phyloP scores from a whole-genome alignment of 2,888 invertebrate species.

The Drosophila siamana region DNA sequence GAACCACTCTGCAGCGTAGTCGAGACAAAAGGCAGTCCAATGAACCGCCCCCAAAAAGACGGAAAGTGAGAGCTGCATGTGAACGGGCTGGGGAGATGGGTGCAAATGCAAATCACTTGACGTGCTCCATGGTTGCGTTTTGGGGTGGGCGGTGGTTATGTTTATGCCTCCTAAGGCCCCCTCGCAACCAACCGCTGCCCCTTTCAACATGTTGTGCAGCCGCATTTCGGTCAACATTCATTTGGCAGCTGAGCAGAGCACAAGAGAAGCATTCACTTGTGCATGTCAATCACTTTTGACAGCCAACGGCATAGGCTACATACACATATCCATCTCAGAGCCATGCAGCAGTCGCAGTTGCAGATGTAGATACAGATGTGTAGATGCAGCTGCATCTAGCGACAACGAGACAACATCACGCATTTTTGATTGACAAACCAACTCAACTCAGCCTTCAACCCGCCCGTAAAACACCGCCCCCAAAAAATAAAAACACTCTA shows the following conservation, averaged over 20 bases:
- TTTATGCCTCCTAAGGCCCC: not conserved
- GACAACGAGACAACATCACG: slow-evolving; percentile 55
- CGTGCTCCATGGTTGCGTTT: slow-evolving; percentile 18
- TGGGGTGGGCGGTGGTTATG: slow-evolving; percentile 56
- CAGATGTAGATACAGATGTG: not conserved
- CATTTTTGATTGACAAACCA: slow-evolving; percentile 61
- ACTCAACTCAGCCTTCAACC: not conserved
- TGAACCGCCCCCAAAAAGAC: slow-evolving; percentile 46
- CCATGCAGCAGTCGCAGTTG: slow-evolving; percentile 17
- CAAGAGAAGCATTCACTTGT: slow-evolving; percentile 67
- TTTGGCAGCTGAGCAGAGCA: slow-evolving; percentile 50
- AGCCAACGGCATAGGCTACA: slow-evolving; percentile 52
- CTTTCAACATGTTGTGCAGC: slow-evolving; percentile 9
- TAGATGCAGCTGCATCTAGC: slow-evolving; percentile 39
- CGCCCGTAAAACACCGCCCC: not conserved
- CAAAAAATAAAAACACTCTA: not conserved
- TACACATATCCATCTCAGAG: slow-evolving; percentile 54
- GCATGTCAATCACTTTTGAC: slow-evolving; percentile 77
- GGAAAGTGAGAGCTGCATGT: slow-evolving; percentile 40
- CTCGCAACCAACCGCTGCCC: not conserved
- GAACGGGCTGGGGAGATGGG: too few species aligned
- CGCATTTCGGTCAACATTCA: slow-evolving; percentile 66
- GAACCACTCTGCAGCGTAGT: not conserved
- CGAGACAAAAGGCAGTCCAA: slow-evolving; percentile 36
- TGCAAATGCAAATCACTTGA: slow-evolving; percentile 73